Evolutionary conservation across 1,140 invertebrate species (phyloP), one percentile per base, ranked within the genome.

Genomic region (Drosophila erecta): DNA sequence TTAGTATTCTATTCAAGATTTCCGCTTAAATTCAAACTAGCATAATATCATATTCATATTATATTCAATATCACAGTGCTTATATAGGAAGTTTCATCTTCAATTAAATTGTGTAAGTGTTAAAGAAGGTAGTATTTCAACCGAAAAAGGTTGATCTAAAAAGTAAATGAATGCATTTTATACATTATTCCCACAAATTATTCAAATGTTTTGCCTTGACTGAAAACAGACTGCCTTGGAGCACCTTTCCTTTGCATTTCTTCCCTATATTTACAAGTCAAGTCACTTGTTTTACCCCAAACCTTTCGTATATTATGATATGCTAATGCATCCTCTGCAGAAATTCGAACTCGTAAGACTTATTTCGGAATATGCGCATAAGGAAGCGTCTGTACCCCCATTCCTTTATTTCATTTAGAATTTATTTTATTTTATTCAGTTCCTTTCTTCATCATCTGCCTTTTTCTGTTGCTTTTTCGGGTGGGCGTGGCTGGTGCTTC

Each of bases 371-470:
- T 67, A 55, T 67, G 62, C 61, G 65, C 40, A 69, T 64, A 55
- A 50, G 46, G 22, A 53, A 53, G 5, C 27, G 22, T n/a, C 44
- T 38, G 24, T 10, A 12, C 6, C 27, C 38, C 7, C 24, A 30
- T 47, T 56, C 38, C 24, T 44, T 70, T 70, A 56, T 69, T 69
- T 69, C 64, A 70, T 70, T 70, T 69, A 47, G 33, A 67, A 70
- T 69, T 70, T 55, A 40, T 47, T 55, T 69, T 70, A 70, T 69
- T 70, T 56, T 38, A 46, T 70, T 69, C 35, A 17, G 43, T 15
- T 30, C 15, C 20, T 47, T 47, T 40, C 37, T 65, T 43, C 27
- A 30, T 30, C 35, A 14, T 14, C 33, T 40, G 10, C 12, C 11
- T 40, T 3, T 15, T 24, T 44, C 22, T 7, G n/a, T 33, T 35